Conservation (phyloP, 2,797 vertebrate genomes). For the Ctenopoma multispine region DNA sequence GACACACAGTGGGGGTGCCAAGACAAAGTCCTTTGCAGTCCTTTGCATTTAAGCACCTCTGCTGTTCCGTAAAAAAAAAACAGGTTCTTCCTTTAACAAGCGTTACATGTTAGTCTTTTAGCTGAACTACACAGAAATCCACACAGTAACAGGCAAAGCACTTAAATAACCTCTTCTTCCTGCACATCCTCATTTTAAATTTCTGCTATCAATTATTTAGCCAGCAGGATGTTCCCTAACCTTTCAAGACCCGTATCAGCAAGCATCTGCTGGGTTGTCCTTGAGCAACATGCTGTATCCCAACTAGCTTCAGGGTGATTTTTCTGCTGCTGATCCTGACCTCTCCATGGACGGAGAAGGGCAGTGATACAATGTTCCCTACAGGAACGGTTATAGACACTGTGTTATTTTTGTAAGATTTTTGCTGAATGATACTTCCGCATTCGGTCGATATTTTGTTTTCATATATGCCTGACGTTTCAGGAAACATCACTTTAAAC, state of each 20-base stretch:
- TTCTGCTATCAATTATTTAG: slow-evolving; percentile 60
- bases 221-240: slow-evolving; percentile 61
- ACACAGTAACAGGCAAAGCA: neutral
- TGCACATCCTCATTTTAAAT: slow-evolving; percentile 48
- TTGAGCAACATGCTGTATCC: slow-evolving; percentile 39
- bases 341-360: slow-evolving; percentile 2
- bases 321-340: slow-evolving; percentile 22
- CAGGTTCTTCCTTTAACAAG: too few species aligned
- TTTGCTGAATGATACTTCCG: slow-evolving; percentile 1
- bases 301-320: slow-evolving; percentile 20
- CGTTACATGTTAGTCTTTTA: neutral
- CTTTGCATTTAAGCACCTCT: too few species aligned
- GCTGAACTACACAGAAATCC: neutral
- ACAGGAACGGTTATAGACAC: slow-evolving; percentile 19
- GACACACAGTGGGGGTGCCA: too few species aligned
- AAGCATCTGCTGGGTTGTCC: slow-evolving; percentile 47
- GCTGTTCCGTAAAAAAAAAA: too few species aligned
- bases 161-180: slow-evolving; percentile 38
- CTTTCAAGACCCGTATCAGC: slow-evolving; percentile 57
- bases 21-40: too few species aligned
- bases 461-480: neutral
- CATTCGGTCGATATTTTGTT: slow-evolving; percentile 10
- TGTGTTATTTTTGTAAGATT: neutral
- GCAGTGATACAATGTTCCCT: slow-evolving; percentile 25
- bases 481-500: neutral